These are phyloP conservation scores for Adelphocoris suturalis DNA, from an alignment of 2,888 invertebrate genomes.

Conservation along the genomic window DNA sequence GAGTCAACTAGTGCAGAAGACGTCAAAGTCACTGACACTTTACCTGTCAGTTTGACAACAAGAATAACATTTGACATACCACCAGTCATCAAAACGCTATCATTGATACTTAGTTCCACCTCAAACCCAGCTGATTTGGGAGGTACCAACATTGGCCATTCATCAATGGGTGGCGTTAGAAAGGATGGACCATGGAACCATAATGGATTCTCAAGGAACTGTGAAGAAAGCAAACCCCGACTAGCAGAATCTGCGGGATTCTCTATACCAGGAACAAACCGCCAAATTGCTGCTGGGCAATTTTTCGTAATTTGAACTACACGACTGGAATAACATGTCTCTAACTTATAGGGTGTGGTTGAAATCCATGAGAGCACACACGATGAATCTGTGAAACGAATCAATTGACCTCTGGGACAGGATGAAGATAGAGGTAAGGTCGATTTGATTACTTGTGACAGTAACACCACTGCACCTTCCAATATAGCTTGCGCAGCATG, in stretches of 20 bases:
- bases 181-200: constrained; percentile 46
- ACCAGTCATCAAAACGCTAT: too few species aligned
- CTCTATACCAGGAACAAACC: neutral
- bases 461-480: neutral
- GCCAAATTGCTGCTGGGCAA: neutral
- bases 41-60: too few species aligned
- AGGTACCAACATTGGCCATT: neutral
- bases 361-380: neutral
- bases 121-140: too few species aligned
- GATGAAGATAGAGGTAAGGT: neutral
- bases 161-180: neutral
- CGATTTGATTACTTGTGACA: neutral
- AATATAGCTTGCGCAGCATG: neutral
- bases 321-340: neutral
- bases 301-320: neutral
- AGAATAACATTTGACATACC: too few species aligned
- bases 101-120: too few species aligned
- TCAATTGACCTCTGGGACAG: neutral
- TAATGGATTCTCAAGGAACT: neutral
- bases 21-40: too few species aligned
- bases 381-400: neutral
- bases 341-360: neutral
- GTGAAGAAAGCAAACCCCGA: constrained; percentile 20
- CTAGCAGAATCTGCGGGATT: constrained; percentile 61
- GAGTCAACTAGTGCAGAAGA: too few species aligned